These are phyloP conservation scores for Oxycera nigricornis DNA, from an alignment of 2,888 invertebrate genomes.

Conservation along the genomic window DNA sequence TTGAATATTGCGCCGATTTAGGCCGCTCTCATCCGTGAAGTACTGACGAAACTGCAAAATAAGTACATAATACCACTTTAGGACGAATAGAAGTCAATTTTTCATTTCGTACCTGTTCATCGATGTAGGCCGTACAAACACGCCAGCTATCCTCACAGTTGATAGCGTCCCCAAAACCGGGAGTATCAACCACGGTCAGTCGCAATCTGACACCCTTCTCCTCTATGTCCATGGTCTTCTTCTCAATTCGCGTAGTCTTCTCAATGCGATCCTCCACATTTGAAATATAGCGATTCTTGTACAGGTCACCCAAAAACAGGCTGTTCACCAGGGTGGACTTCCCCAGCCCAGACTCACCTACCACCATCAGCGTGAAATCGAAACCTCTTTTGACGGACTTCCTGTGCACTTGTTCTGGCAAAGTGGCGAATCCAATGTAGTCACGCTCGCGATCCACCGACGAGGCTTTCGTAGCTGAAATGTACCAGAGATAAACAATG, in stretches of 20 bases:
- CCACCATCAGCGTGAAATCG: constrained; percentile 96
- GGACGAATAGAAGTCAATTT: no score
- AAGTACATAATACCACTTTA: neutral
- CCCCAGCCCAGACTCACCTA: constrained; percentile 92
- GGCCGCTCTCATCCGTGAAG: constrained; percentile 91
- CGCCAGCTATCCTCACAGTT: constrained; percentile 95
- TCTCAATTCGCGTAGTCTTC: constrained; percentile 76
- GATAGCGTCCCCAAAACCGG: constrained; percentile 93
- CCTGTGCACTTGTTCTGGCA: constrained; percentile 95
- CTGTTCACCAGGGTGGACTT: constrained; percentile 96
- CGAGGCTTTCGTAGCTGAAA: constrained; percentile 58
- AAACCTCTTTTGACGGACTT: constrained; percentile 96
- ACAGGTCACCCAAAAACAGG: constrained; percentile 90
- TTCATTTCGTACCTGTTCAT: constrained; percentile 72
- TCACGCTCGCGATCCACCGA: constrained; percentile 70
- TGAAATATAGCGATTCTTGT: constrained; percentile 80
- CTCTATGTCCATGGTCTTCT: constrained; percentile 87
- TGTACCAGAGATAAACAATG: neutral
- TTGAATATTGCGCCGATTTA: constrained; percentile 92
- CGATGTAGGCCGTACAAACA: constrained; percentile 89
- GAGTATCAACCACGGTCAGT: constrained; percentile 92
- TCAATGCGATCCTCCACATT: constrained; percentile 68
- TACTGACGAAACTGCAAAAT: constrained; percentile 70
- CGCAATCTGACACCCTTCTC: constrained; percentile 86
- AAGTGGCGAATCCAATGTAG: constrained; percentile 93